Percentiles rank a stretch among this genome's conserved stretches.
These are phyloP conservation scores for Nilaparvata lugens DNA, from an alignment of 1,140 invertebrate species.

Conservation along the genomic window DNA sequence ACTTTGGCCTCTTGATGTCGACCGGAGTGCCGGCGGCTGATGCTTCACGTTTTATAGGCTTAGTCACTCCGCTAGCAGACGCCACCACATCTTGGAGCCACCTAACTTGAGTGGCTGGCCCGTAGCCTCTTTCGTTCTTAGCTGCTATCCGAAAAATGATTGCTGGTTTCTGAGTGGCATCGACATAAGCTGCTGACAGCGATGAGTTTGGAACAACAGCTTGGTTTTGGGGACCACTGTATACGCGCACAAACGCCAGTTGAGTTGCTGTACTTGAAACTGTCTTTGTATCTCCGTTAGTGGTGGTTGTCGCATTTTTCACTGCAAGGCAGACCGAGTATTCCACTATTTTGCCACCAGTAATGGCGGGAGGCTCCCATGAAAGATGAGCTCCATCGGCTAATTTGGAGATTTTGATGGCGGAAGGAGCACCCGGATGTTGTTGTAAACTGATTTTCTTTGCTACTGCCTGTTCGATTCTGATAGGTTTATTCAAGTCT, in stretches of 20 bases:
- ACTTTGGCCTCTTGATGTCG: neutral
- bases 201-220: constrained; percentile 84
- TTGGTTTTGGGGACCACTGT: constrained; percentile 84
- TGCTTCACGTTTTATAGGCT: neutral
- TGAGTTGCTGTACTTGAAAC: constrained; percentile 41
- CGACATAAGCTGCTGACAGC: constrained; percentile 85
- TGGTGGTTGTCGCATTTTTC: constrained; percentile 41
- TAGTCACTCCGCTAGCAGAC: neutral
- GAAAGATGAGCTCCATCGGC: constrained; percentile 89
- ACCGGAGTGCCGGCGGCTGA: neutral
- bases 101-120: constrained; percentile 93
- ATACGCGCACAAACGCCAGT: constrained; percentile 94
- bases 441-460: constrained; percentile 67
- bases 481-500: no score
- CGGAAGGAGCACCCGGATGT: constrained; percentile 93
- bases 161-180: constrained; percentile 92
- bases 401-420: constrained; percentile 97
- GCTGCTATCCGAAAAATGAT: constrained; percentile 99
- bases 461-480: constrained; percentile 35
- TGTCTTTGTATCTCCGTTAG: constrained; percentile 16
- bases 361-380: constrained; percentile 95
- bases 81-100: constrained; percentile 25
- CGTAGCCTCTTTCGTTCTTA: constrained; percentile 97
- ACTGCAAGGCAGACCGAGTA: constrained; percentile 98
- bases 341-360: constrained; percentile 89